Evolutionary conservation across 2,113 vertebrate species (phyloP), one percentile per base, ranked within the genome.

Genomic region (Albula goreensis): DNA sequence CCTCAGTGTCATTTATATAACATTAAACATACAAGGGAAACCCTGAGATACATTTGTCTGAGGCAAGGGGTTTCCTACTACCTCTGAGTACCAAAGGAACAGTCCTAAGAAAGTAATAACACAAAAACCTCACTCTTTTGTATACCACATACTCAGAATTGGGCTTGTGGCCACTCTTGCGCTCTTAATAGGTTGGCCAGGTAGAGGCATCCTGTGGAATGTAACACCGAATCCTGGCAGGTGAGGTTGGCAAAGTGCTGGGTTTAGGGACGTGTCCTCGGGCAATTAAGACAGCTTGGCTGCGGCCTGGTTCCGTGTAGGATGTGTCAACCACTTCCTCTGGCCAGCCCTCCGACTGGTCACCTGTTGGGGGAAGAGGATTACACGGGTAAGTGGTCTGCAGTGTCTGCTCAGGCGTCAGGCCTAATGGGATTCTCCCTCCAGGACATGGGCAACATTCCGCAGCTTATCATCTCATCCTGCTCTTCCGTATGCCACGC

Each of bases 391-490:
- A 79, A 79, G 8, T 57, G 74, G 83, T 57, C 74, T 22, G 74
- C 74, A 48, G n/a, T 74, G 25, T 77, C 50, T 74, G 66, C 66
- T 48, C 70, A 15, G 50, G 83, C 19, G 25, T 85, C 74, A 15
- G 70, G 83, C 10, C 51, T 84, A 74, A 84, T 84, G 60, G 49
- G 49, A 74, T 84, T 77, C 66, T 79, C 50, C n/a, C 74, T 78
- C 50, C 31, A 78, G 50, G 51, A 51, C 74, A 49, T 1, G 11
- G 83, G 25, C 83, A 22, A 50, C 51, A 85, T 79, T 51, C 52
- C 57, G 83, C 52, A 78, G 31, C 78, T 80, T 56, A 85, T 85
- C 49, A 17, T 48, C 41, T 79, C 31, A 31, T 56, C 51, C 19
- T 11, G 79, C 53, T 85, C 12, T 4, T 70, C 17, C 57, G 19